Conservation (phyloP, 1,140 invertebrate species). For the Venustaconcha ellipsiformis region DNA sequence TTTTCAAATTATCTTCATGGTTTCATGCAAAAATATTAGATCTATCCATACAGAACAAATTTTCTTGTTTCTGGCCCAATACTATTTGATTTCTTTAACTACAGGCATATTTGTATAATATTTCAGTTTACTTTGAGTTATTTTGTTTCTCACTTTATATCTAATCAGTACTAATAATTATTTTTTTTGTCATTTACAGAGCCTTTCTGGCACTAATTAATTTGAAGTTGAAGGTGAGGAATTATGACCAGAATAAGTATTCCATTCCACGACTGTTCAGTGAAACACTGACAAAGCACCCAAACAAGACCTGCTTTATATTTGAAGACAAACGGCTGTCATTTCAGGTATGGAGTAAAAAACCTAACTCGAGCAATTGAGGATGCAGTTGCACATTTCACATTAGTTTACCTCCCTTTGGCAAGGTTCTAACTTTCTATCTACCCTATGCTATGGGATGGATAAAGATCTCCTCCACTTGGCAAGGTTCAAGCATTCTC, state of each 20-base stretch:
- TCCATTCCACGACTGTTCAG: slow-evolving; percentile 24
- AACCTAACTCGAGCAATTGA: too few species aligned
- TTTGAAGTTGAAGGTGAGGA: slow-evolving; percentile 30
- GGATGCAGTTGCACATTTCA: neutral
- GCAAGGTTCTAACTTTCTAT: neutral
- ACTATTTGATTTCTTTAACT: too few species aligned
- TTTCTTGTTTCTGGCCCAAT: too few species aligned
- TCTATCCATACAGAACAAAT: too few species aligned
- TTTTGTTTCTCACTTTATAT: too few species aligned
- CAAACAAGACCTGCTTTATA: slow-evolving; percentile 28
- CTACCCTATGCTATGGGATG: too few species aligned
- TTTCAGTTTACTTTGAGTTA: too few species aligned
- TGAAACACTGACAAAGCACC: slow-evolving; percentile 21
- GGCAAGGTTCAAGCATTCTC: neutral
- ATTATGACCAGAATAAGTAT: slow-evolving; percentile 13
- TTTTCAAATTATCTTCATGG: too few species aligned
- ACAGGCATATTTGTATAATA: too few species aligned
- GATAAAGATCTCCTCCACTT: neutral
- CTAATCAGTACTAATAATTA: too few species aligned
- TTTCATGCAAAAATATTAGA: too few species aligned
- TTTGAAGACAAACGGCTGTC: slow-evolving; percentile 27
- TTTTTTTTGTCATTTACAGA: slow-evolving; percentile 6
- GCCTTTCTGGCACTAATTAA: slow-evolving; percentile 19
- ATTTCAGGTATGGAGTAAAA: slow-evolving; percentile 13
- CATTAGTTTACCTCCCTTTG: neutral